Percentiles rank a stretch among this genome's conserved stretches.
These are phyloP conservation scores for Drosophila ficusphila DNA, from an alignment of 1,140 invertebrate species.

Conservation along the genomic window DNA sequence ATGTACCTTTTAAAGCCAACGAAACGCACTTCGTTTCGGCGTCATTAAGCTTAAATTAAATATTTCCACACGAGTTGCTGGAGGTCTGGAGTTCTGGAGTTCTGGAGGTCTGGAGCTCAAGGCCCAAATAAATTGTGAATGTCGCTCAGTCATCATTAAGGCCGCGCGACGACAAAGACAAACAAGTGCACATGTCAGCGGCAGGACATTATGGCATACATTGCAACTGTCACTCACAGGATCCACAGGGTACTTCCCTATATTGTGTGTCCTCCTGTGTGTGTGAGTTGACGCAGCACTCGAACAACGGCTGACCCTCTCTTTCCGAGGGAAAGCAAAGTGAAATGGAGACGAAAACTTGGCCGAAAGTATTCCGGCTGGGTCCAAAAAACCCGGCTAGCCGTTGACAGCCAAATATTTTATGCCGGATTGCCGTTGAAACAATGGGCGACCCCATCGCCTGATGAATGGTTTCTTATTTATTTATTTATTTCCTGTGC, in stretches of 20 bases:
- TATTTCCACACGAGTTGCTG: slow-evolving; percentile 75
- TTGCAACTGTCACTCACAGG: slow-evolving; percentile 79
- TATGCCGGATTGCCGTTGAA: slow-evolving; percentile 62
- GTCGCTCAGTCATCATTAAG: slow-evolving; percentile 81
- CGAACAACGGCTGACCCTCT: slow-evolving; percentile 47
- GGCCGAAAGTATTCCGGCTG: slow-evolving; percentile 29
- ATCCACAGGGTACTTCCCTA: slow-evolving; percentile 5
- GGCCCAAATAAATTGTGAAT: slow-evolving; percentile 78
- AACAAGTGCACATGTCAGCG: slow-evolving; percentile 79
- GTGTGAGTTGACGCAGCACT: slow-evolving; percentile 69
- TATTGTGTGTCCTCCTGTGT: neutral
- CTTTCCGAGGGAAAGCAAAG: neutral
- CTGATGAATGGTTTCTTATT: slow-evolving; percentile 70
- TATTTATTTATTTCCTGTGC: slow-evolving; percentile 62
- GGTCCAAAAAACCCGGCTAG: slow-evolving; percentile 46
- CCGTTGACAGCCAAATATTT: slow-evolving; percentile 77
- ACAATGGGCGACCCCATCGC: slow-evolving; percentile 57
- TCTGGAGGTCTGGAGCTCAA: slow-evolving; percentile 23
- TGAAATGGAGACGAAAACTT: slow-evolving; percentile 20
- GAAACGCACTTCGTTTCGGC: slow-evolving; percentile 62
- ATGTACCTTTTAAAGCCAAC: slow-evolving; percentile 61
- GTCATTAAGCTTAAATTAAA: slow-evolving; percentile 82
- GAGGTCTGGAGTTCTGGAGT: slow-evolving; percentile 9
- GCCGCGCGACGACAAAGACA: slow-evolving; percentile 69
- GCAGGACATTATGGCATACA: slow-evolving; percentile 80